Base-by-base conservation (phyloP, 1,140 invertebrate species). In the Pseudobourletiella spinata region DNA sequence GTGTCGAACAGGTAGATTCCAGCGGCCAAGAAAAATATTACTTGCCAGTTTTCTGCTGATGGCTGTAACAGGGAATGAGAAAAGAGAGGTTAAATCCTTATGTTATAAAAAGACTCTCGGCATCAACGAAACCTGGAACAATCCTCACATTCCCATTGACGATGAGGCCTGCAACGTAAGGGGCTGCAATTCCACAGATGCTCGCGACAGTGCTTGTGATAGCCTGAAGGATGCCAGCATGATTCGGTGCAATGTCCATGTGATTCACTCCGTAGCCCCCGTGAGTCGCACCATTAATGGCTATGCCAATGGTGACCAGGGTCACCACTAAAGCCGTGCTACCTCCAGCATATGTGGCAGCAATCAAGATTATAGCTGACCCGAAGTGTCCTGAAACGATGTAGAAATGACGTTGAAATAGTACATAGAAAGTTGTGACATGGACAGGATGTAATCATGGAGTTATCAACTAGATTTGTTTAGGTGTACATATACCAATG, bases 261-360 rank as follows among this genome's bases (percentile, higher is more conserved):
- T 86, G 84, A 66, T 84, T 84, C 11, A 84, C 78, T 51, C 72
- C 70, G n/a, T 64, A 72, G 1, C 71, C 70, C 15, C 67, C 63
- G 54, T 70, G 72, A 16, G 64, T 66, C 11, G 85, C 86, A 18
- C 87, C 87, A 16, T 81, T 81, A 61, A 89, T 83, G 1, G 84
- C 84, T 0, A 86, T 85, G 0, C 85, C 79, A 14, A 85, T 77
- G 42, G 83, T 82, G 1, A 90, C 78, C 71, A 89, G 79, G 32
- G 86, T 73, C 71, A 88, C 83, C 3, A 86, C 85, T 48, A 81
- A 80, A 3, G 81, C 66, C 63, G 83, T 77, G 75, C 89, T 80
- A 71, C 86, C 89, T 39, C 84, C 86, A n/a, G 85, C 83, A 78
- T 86, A 88, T 46, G 85, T 85, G 63, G 87, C 84, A 52, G 84